These are phyloP conservation scores for Mola mola DNA, from an alignment of 2,113 vertebrate genomes.

Conservation along the genomic window DNA sequence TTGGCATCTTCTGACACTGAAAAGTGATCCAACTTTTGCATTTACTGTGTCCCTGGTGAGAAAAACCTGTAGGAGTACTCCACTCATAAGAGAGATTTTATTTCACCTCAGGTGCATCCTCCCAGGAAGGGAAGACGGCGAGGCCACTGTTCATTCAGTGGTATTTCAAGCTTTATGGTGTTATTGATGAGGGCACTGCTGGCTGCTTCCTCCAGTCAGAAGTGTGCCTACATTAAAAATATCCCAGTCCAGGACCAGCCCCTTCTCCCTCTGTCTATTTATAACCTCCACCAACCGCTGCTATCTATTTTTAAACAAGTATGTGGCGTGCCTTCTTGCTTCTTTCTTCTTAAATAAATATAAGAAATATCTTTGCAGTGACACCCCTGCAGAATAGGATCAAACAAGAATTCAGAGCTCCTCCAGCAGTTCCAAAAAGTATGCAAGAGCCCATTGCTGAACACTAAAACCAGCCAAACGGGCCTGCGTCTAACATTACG, in stretches of 20 bases:
- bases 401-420: constrained; percentile 32
- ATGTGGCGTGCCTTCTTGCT: constrained; percentile 60
- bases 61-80: constrained; percentile 69
- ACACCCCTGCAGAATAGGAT: constrained; percentile 32
- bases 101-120: constrained; percentile 65
- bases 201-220: constrained; percentile 52
- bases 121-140: constrained; percentile 49
- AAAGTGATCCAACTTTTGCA: constrained; percentile 66
- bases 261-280: constrained; percentile 72
- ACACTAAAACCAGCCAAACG: not conserved
- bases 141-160: constrained; percentile 34
- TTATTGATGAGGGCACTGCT: constrained; percentile 68
- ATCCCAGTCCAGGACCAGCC: constrained; percentile 55
- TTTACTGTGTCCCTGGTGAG: constrained; percentile 66
- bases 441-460: too few species aligned
- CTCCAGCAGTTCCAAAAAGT: constrained; percentile 14
- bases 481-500: not conserved
- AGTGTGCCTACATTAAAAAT: constrained; percentile 70
- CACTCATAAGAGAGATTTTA: constrained; percentile 70
- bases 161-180: constrained; percentile 65
- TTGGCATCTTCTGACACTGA: constrained; percentile 62
- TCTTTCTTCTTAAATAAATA: constrained; percentile 62
- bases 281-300: constrained; percentile 73
- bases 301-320: constrained; percentile 69
- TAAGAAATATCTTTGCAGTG: constrained; percentile 35